Percentiles rank a stretch among this genome's conserved stretches.
Conservation (phyloP, 2,888 invertebrate species). For the Rhagium mordax region DNA sequence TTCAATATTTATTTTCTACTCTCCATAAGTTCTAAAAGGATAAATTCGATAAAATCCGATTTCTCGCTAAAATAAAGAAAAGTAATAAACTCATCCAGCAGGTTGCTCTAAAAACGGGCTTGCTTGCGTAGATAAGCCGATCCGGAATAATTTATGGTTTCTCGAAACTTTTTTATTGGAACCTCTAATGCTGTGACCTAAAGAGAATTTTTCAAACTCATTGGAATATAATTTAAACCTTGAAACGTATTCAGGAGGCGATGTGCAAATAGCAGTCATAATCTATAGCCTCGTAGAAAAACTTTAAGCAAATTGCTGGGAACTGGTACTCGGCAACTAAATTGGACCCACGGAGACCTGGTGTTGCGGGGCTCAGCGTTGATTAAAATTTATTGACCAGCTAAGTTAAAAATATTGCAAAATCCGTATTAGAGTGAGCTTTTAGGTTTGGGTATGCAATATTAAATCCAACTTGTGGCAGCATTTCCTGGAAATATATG, state of each 20-base stretch:
- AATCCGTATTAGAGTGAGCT: background rate
- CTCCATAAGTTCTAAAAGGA: no score
- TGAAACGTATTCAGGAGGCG: background rate
- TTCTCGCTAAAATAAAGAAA: no score
- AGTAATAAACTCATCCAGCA: no score
- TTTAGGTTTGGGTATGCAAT: background rate
- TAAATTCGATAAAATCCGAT: no score
- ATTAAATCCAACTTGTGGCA: no score
- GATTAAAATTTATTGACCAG: background rate
- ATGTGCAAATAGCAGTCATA: background rate
- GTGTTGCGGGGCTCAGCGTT: background rate
- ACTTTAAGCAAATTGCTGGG: background rate
- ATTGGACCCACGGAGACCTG: background rate
- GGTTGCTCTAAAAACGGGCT: no score
- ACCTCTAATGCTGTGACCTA: no score
- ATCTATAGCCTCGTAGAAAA: background rate
- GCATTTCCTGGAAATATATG: no score
- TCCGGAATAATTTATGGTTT: background rate
- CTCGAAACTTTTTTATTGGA: background rate
- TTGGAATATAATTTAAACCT: background rate
- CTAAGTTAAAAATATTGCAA: background rate
- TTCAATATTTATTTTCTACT: no score
- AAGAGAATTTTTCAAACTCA: background rate
- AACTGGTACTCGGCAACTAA: background rate
- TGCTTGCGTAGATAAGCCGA: background rate